Evolutionary conservation across 2,888 invertebrate genomes (phyloP).

Genomic region (Heteropelma amictum): DNA sequence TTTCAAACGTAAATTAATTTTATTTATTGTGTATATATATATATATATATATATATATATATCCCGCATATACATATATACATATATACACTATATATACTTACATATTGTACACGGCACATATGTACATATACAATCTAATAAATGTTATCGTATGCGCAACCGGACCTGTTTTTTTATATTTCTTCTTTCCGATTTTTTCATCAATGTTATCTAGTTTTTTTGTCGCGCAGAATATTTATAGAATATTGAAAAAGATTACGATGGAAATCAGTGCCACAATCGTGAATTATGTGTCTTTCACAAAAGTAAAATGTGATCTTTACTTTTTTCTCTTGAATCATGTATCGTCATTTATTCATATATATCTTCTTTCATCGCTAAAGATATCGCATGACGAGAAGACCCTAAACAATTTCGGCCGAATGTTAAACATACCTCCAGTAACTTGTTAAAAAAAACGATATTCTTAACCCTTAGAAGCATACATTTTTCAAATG

Average conservation of each 20-base stretch:
- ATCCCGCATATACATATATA: slow-evolving; percentile 61
- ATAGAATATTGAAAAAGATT: neutral
- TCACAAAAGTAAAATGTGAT: slow-evolving; percentile 7
- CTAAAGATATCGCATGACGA: slow-evolving; percentile 44
- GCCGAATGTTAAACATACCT: slow-evolving; percentile 26
- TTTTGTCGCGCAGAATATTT: neutral
- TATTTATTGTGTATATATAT: slow-evolving; percentile 64
- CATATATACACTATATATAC: too few relatives aligned
- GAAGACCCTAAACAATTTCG: slow-evolving; percentile 39
- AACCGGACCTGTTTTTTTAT: slow-evolving; percentile 45
- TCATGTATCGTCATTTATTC: slow-evolving; percentile 14
- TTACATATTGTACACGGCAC: slow-evolving; percentile 60
- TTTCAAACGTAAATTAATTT: slow-evolving; percentile 66
- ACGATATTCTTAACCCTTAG: too few relatives aligned
- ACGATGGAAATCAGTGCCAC: slow-evolving; percentile 3
- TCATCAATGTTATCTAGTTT: slow-evolving; percentile 2
- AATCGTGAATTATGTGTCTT: slow-evolving; percentile 2
- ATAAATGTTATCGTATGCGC: slow-evolving; percentile 58
- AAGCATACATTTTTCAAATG: too few relatives aligned
- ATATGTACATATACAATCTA: slow-evolving; percentile 62
- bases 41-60: too few relatives aligned
- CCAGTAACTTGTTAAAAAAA: too few relatives aligned
- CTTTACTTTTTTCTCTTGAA: neutral
- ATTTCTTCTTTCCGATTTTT: slow-evolving; percentile 3
- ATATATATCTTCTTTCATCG: slow-evolving; percentile 9